Percentiles rank a stretch among this genome's conserved stretches.
These are phyloP conservation scores for Mus minutoides DNA, from an alignment of 2,797 vertebrate species.

Conservation along the genomic window DNA sequence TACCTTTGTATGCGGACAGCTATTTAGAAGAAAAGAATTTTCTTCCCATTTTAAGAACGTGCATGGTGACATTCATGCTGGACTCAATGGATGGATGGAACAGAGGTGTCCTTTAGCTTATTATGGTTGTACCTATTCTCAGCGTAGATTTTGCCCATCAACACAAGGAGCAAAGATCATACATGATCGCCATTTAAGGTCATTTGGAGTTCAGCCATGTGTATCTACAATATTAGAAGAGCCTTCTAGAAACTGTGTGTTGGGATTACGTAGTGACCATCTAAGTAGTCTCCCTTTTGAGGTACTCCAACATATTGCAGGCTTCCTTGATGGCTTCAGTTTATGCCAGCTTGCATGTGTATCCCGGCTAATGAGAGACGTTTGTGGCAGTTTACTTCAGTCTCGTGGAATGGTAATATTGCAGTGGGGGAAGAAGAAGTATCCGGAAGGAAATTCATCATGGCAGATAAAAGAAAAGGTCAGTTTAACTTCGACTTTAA, in stretches of 20 bases:
- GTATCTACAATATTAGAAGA: slow-evolving; percentile 89
- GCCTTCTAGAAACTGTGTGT: slow-evolving; percentile 84
- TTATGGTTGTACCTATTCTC: slow-evolving; percentile 98
- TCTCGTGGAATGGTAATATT: slow-evolving; percentile 98
- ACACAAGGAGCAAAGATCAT: slow-evolving; percentile 97
- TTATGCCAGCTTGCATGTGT: slow-evolving; percentile 97
- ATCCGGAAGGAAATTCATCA: slow-evolving; percentile 91
- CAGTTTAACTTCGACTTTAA: slow-evolving; percentile 73
- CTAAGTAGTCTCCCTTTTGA: slow-evolving; percentile 96
- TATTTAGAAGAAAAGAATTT: slow-evolving; percentile 98
- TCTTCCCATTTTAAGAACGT: slow-evolving; percentile 99
- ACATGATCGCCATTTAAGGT: slow-evolving; percentile 96
- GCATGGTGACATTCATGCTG: slow-evolving; percentile 99
- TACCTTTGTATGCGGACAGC: slow-evolving; percentile 99
- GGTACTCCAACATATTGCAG: slow-evolving; percentile 95
- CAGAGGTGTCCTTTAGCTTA: slow-evolving; percentile 98
- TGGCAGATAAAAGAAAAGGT: slow-evolving; percentile 99
- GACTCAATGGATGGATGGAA: slow-evolving; percentile 99
- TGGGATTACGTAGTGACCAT: slow-evolving; percentile 90
- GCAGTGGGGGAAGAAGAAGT: slow-evolving; percentile 95
- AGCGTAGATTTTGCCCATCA: slow-evolving; percentile 97
- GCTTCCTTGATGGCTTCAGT: slow-evolving; percentile 97
- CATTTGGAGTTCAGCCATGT: slow-evolving; percentile 95
- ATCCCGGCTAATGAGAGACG: slow-evolving; percentile 96
- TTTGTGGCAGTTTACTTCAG: slow-evolving; percentile 96